phyloP scores from a whole-genome alignment of 2,113 vertebrate species.

The Craseonycteris thonglongyai region DNA sequence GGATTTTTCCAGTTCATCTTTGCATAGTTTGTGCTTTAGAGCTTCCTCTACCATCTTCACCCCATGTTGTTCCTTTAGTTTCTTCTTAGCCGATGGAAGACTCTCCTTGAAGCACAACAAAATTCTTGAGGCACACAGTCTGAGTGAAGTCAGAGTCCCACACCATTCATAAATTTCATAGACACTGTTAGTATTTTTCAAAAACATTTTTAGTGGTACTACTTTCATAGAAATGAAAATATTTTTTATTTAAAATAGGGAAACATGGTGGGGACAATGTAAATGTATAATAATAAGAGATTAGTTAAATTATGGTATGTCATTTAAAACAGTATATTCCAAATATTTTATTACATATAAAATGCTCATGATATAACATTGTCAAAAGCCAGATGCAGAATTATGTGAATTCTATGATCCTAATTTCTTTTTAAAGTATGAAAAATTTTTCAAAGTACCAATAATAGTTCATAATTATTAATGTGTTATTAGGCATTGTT shows the following conservation, averaged over 20 bases:
- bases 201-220: not conserved
- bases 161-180: not conserved
- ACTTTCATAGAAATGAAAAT: not conserved
- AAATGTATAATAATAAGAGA: not conserved
- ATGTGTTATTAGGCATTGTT: not conserved
- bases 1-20: not conserved
- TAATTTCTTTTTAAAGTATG: not conserved
- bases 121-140: not conserved
- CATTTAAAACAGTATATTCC: not conserved
- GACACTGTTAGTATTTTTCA: not conserved
- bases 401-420: not conserved
- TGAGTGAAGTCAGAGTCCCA: not conserved
- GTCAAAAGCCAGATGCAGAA: not conserved
- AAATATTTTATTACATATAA: not conserved
- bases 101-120: not conserved
- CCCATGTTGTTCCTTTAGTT: not conserved
- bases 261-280: not conserved
- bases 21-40: not conserved
- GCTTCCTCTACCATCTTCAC: not conserved
- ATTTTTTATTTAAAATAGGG: conserved; percentile 18
- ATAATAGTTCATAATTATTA: not conserved
- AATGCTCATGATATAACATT: not conserved
- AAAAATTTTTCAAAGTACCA: not conserved
- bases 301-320: not conserved
- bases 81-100: not conserved